Evolutionary conservation across 2,797 vertebrate genomes (phyloP).

Genomic region (Adrianichthys oophorus): DNA sequence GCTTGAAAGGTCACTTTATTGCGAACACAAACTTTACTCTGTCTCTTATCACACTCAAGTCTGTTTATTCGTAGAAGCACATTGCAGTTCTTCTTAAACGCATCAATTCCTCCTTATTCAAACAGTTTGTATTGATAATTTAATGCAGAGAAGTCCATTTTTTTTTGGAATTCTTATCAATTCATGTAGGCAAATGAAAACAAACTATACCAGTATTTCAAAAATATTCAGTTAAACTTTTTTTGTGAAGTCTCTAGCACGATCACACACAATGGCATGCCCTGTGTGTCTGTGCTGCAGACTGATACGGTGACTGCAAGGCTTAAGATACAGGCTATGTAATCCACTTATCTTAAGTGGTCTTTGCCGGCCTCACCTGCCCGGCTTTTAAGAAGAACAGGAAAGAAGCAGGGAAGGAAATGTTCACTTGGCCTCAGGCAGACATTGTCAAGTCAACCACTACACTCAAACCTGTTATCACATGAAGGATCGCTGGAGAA

Average conservation of each 20-base stretch:
- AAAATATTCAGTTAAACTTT: no score
- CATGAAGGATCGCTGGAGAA: conserved; percentile 49
- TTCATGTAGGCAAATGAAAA: no score
- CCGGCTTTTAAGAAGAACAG: conserved; percentile 58
- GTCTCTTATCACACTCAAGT: conserved; percentile 2
- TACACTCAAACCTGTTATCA: conserved; percentile 53
- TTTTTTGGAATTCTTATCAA: no score
- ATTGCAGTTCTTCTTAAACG: conserved; percentile 10
- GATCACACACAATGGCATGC: conserved; percentile 23
- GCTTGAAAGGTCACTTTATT: conserved; percentile 45
- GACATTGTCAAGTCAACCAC: conserved; percentile 54
- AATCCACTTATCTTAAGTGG: conserved; percentile 73
- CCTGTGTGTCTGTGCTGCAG: conserved; percentile 22
- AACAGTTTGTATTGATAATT: neutral
- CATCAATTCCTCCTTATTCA: conserved; percentile 2
- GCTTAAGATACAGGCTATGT: conserved; percentile 54
- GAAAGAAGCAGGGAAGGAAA: conserved; percentile 53
- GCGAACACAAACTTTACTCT: conserved; percentile 38
- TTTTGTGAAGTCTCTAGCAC: neutral
- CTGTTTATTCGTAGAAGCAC: conserved; percentile 12
- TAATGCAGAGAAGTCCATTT: no score
- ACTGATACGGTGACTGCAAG: conserved; percentile 56
- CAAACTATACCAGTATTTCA: no score
- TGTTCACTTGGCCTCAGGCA: conserved; percentile 63
- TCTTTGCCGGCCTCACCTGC: conserved; percentile 65